Evolutionary conservation across 2,113 vertebrate genomes (phyloP), one percentile per base, ranked within the genome.

Genomic region (Jacana jacana): DNA sequence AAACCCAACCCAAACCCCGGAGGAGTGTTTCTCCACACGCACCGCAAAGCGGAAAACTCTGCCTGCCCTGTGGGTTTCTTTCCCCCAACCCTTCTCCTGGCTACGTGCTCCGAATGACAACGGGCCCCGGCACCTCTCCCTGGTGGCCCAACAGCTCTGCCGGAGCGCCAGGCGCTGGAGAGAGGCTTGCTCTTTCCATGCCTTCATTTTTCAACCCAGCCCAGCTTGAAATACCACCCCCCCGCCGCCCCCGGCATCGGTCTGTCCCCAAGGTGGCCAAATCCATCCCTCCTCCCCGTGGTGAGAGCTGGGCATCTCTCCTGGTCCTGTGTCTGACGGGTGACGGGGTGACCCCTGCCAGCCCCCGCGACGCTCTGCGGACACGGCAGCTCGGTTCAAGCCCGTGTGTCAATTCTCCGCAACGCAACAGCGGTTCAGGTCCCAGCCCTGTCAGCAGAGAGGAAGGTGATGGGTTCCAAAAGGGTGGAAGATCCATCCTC

Each of bases 271-370:
- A 6, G 51, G 51, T 33, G 9, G 46, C 44, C 0, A 27, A 22
- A 25, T 1, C 4, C n/a, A 0, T 16, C 37, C 48, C 42, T 14
- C 28, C 7, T 0, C 42, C 4, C 27, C 60, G 0, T 20, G 3
- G 4, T 39, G 3, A 44, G 49, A 24, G 33, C 55, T 0, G 25
- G 81, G 87, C 51, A 19, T 2, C 57, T 14, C 40, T 27, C 8
- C 48, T 2, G 28, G 57, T 19, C n/a, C 4, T 2, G 69, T 5
- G 0, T 6, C 57, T 30, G 77, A 23, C 2, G 64, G 83, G 61
- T 12, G 51, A 42, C 1, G 15, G 55, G 81, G 8, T 22, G 78
- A 15, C 72, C 69, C 68, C 86, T 20, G 60, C 57, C 91, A 33
- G 76, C 81, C 63, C 57, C 65, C 2, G 10, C 2, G 8, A 4